A percentile compares a stretch with the other conserved stretches of the same genome.
Evolutionary conservation across 2,797 vertebrate species (phyloP).

Genomic region (Corythornis leucogaster): DNA sequence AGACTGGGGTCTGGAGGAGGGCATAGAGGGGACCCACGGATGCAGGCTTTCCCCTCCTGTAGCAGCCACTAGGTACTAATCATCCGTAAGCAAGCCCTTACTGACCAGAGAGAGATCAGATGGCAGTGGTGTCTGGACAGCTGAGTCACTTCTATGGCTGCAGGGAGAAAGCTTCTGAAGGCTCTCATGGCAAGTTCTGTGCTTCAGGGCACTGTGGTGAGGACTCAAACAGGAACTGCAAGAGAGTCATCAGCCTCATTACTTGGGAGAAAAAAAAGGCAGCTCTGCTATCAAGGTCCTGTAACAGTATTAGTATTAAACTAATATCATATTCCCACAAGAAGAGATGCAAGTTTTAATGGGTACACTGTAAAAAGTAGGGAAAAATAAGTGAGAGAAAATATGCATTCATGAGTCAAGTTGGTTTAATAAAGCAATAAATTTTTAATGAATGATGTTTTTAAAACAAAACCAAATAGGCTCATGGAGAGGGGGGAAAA

Average conservation of each 20-base stretch:
- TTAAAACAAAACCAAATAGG: background rate
- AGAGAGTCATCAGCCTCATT: background rate
- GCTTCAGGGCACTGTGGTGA: background rate
- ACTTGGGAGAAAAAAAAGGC: background rate
- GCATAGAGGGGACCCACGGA: background rate
- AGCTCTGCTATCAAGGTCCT: background rate
- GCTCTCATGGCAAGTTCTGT: background rate
- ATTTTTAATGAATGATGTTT: background rate
- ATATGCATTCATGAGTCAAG: background rate
- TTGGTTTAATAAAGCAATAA: background rate
- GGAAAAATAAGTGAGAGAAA: background rate
- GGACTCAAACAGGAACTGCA: background rate
- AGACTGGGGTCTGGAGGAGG: background rate
- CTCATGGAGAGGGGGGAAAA: background rate
- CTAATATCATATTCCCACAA: background rate
- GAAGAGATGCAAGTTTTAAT: background rate
- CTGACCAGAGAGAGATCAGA: background rate
- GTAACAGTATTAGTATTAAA: background rate
- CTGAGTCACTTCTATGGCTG: background rate
- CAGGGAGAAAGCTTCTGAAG: background rate
- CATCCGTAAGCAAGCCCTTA: background rate
- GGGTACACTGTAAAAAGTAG: background rate
- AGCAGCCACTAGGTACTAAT: background rate
- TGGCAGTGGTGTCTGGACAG: rapidly evolving
- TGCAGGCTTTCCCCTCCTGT: rapidly evolving